These are phyloP conservation scores for Tachysurus vachellii DNA, from an alignment of 2,113 vertebrate species.

Conservation along the genomic window DNA sequence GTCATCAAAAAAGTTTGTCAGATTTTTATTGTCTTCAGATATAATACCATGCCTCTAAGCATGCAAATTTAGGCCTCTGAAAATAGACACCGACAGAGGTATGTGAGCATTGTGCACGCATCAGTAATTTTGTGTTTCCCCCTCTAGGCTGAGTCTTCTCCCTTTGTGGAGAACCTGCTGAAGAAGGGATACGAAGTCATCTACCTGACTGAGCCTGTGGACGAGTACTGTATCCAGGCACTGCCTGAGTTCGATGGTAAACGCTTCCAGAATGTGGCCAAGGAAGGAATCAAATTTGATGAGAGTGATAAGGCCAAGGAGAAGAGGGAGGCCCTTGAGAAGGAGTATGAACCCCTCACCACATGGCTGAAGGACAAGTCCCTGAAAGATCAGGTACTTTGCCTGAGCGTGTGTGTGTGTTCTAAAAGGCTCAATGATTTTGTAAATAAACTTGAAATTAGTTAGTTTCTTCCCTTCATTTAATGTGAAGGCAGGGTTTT, in stretches of 20 bases:
- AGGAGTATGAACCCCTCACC: slow-evolving; percentile 91
- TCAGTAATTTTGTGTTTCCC: not conserved
- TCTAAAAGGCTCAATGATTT: not conserved
- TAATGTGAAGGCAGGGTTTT: not conserved
- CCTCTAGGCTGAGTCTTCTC: slow-evolving; percentile 89
- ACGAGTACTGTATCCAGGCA: slow-evolving; percentile 98
- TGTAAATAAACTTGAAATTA: not conserved
- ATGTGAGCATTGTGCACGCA: not conserved
- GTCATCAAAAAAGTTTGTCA: not conserved
- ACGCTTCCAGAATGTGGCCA: slow-evolving; percentile 97
- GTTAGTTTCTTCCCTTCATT: not conserved
- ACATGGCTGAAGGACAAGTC: slow-evolving; percentile 96
- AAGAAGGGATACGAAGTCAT: slow-evolving; percentile 99
- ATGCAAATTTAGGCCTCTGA: not conserved
- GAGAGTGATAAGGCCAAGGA: slow-evolving; percentile 95
- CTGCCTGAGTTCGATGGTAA: slow-evolving; percentile 97
- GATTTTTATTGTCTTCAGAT: not conserved
- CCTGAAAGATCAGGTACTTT: slow-evolving; percentile 89
- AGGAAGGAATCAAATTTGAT: slow-evolving; percentile 95
- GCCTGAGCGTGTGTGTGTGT: not conserved
- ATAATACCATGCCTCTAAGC: not conserved
- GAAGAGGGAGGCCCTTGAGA: slow-evolving; percentile 86
- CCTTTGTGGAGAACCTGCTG: slow-evolving; percentile 92
- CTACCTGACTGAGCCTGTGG: slow-evolving; percentile 95
- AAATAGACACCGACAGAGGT: too few relatives aligned